phyloP scores from a whole-genome alignment of 30 jellyfish, hydroid and myxozoan species.

The Nemopilema nomurai region DNA sequence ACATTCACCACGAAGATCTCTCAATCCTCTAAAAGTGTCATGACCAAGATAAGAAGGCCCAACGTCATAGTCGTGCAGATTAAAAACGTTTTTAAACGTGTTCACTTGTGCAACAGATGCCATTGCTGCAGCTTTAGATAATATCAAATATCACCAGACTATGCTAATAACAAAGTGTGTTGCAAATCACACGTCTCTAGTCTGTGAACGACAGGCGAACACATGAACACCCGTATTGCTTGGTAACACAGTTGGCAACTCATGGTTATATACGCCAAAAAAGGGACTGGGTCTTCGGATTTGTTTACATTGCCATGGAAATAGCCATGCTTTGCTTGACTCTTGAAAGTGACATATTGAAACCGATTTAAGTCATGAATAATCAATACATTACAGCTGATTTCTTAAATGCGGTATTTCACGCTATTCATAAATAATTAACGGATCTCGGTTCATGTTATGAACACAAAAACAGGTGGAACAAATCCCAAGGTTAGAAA shows the following conservation, averaged over 20 bases:
- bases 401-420: slow-evolving; percentile 61
- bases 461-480: slow-evolving; percentile 26
- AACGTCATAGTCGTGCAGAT: slow-evolving; percentile 60
- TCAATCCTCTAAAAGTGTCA: slow-evolving; percentile 42
- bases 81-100: slow-evolving; percentile 53
- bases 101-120: slow-evolving; percentile 40
- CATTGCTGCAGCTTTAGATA: background rate
- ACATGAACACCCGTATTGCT: background rate
- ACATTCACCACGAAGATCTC: slow-evolving; percentile 62
- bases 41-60: slow-evolving; percentile 53
- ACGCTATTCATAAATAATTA: slow-evolving; percentile 42
- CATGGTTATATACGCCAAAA: background rate
- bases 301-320: slow-evolving; percentile 58
- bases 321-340: slow-evolving; percentile 6
- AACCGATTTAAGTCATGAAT: slow-evolving; percentile 31
- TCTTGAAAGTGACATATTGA: slow-evolving; percentile 7
- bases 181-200: background rate
- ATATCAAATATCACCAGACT: background rate
- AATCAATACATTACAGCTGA: slow-evolving; percentile 25
- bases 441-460: background rate
- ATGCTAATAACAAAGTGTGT: background rate
- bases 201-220: background rate
- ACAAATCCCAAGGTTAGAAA: background rate
- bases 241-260: background rate
- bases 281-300: slow-evolving; percentile 1